Evolutionary conservation across 2,888 invertebrate species (phyloP).

Genomic region (Escarpia spicata): DNA sequence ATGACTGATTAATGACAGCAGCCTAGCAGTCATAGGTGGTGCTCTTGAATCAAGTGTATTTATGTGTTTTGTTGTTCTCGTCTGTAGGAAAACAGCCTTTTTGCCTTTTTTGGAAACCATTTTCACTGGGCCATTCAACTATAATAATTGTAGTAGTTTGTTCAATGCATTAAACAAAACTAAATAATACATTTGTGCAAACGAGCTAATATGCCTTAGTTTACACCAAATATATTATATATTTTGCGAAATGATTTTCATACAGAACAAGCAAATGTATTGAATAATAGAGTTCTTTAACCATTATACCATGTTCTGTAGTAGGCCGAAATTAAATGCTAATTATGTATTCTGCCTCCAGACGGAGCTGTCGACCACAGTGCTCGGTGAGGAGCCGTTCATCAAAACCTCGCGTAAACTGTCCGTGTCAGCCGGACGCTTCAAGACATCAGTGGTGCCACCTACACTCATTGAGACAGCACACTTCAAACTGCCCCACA

Average conservation of each 20-base stretch:
- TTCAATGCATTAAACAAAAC: not conserved
- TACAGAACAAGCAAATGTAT: not conserved
- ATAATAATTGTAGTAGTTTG: not conserved
- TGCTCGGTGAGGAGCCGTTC: conserved; percentile 50
- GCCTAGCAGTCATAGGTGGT: too few relatives aligned
- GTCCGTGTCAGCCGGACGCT: conserved; percentile 48
- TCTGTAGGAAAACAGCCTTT: too few relatives aligned
- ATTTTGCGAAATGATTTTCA: not conserved
- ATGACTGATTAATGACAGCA: not conserved
- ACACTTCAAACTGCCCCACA: conserved; percentile 49
- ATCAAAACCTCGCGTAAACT: conserved; percentile 32
- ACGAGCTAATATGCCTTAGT: too few relatives aligned
- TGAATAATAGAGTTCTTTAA: not conserved
- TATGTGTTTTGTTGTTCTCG: too few relatives aligned
- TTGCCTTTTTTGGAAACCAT: too few relatives aligned
- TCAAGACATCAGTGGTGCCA: conserved; percentile 37
- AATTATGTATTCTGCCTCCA: conserved; percentile 37
- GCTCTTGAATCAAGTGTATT: too few relatives aligned
- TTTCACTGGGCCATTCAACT: not conserved
- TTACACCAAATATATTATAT: not conserved
- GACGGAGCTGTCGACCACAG: conserved; percentile 51
- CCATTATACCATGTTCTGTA: not conserved
- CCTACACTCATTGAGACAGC: conserved; percentile 44
- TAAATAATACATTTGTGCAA: too few relatives aligned
- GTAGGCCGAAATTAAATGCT: not conserved